A percentile compares a stretch with the other conserved stretches of the same genome.
phyloP scores from a whole-genome alignment of 2,888 invertebrate species.

The Synergus umbraculus region DNA sequence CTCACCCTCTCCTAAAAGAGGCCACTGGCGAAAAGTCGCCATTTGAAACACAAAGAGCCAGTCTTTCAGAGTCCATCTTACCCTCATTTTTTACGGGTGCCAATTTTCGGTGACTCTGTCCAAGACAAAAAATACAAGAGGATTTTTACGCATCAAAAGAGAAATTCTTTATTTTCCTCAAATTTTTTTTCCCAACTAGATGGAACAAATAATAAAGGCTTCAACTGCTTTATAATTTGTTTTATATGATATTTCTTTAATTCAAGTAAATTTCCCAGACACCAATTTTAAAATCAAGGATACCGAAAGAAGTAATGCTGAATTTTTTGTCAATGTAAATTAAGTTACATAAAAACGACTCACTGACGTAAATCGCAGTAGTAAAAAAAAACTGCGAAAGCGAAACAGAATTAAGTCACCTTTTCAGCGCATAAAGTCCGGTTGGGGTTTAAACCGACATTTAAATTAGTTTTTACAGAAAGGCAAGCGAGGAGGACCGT shows the following conservation, averaged over 20 bases:
- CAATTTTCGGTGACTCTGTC: not conserved
- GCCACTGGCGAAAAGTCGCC: conserved; percentile 62
- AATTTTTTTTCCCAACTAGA: not conserved
- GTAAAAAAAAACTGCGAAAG: conserved; percentile 20
- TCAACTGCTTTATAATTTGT: not conserved
- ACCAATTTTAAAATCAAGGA: not conserved
- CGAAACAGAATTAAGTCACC: conserved; percentile 38
- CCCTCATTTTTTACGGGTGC: conserved; percentile 23
- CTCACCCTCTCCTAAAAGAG: conserved; percentile 55
- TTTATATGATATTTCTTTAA: not conserved
- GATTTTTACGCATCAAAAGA: not conserved
- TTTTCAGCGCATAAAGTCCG: conserved; percentile 30
- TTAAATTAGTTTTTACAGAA: conserved; percentile 40
- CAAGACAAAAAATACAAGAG: not conserved
- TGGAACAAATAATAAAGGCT: not conserved
- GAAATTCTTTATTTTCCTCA: not conserved
- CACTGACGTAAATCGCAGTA: conserved; percentile 20
- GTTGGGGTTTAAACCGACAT: conserved; percentile 34
- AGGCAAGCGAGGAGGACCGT: conserved; percentile 16
- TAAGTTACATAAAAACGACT: conserved; percentile 26
- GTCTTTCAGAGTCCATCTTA: conserved; percentile 61
- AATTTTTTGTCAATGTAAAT: conserved; percentile 16
- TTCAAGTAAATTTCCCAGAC: not conserved
- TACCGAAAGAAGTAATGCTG: not conserved
- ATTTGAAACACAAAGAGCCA: conserved; percentile 69